phyloP scores from a whole-genome alignment of 2,113 vertebrate genomes.

The Cygnus buccinator region DNA sequence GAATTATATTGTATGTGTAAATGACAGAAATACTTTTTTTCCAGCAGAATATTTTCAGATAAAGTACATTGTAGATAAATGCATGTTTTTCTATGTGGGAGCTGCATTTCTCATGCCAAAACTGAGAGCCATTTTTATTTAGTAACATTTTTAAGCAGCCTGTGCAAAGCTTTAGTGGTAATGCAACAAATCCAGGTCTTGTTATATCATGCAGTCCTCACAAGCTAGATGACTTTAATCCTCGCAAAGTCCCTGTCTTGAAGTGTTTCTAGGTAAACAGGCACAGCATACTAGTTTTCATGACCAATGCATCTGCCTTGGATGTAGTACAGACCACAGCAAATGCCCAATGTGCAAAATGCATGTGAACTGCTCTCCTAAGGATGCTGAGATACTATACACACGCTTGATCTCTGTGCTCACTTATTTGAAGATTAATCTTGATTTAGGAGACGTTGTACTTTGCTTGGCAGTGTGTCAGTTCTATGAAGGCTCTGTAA shows the following conservation, averaged over 20 bases:
- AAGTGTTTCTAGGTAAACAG: background rate
- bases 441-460: background rate
- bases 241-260: background rate
- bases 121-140: background rate
- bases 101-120: background rate
- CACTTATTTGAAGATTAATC: constrained; percentile 11
- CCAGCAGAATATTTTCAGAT: background rate
- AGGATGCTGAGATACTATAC: background rate
- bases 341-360: background rate
- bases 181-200: background rate
- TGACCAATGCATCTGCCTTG: background rate
- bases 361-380: background rate
- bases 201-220: background rate
- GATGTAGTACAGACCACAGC: background rate
- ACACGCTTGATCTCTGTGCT: background rate
- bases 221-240: background rate
- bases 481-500: background rate
- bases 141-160: background rate
- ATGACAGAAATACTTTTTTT: background rate
- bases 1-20: background rate
- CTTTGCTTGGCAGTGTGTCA: background rate
- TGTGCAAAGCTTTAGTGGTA: background rate
- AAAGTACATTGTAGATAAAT: background rate
- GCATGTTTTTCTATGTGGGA: background rate
- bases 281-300: background rate